Evolutionary conservation across 2,113 vertebrate species (phyloP).

Genomic region (Dasyornis broadbenti): DNA sequence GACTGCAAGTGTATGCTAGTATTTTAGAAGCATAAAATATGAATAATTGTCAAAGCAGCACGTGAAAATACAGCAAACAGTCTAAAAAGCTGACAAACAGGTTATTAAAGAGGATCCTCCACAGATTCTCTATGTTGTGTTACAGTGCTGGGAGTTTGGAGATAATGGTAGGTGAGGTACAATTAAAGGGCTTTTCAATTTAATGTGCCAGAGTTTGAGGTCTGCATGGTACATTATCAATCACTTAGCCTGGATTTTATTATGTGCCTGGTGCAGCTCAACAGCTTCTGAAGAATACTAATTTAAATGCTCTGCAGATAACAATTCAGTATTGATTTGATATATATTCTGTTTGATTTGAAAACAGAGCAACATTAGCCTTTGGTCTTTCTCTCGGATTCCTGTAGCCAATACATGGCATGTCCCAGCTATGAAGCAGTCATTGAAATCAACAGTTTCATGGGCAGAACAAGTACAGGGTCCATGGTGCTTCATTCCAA

Average conservation of each 20-base stretch:
- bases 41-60: not conserved
- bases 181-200: constrained; percentile 9
- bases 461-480: not conserved
- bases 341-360: not conserved
- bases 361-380: not conserved
- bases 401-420: not conserved
- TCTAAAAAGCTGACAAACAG: not conserved
- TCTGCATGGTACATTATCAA: not conserved
- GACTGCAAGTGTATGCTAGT: not conserved
- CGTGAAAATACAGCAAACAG: not conserved
- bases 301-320: not conserved
- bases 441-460: not conserved
- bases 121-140: not conserved
- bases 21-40: not conserved
- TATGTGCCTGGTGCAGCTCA: not conserved
- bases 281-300: not conserved
- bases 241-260: not conserved
- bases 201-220: not conserved
- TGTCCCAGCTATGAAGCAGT: not conserved
- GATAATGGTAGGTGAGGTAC: not conserved
- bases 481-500: not conserved
- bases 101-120: not conserved
- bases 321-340: not conserved
- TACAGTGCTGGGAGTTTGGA: not conserved
- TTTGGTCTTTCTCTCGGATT: not conserved